A percentile compares a stretch with the other conserved stretches of the same genome.
Conservation (phyloP, 1,140 invertebrate species). For the Magallana gigas region DNA sequence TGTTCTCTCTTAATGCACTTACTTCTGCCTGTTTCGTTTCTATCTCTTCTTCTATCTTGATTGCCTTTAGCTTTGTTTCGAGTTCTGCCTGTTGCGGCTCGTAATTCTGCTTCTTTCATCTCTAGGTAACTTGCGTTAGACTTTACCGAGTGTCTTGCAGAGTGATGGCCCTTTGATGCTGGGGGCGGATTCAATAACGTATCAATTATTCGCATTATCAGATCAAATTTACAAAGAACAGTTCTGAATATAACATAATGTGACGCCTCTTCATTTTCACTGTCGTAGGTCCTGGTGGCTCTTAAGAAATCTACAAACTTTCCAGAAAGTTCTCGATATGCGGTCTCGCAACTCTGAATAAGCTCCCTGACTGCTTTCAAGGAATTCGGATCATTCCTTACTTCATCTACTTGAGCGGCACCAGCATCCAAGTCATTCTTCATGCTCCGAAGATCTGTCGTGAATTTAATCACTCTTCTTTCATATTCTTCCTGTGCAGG, state of each 20-base stretch:
- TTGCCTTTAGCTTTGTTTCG: neutral
- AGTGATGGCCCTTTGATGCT: neutral
- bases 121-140: conserved; percentile 2
- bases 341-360: neutral
- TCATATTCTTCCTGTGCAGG: conserved; percentile 15
- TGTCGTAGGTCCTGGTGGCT: neutral
- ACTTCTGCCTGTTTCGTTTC: conserved; percentile 16
- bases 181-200: neutral
- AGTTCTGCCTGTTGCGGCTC: conserved; percentile 6
- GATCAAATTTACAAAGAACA: neutral
- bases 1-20: neutral
- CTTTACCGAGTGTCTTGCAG: too few species aligned
- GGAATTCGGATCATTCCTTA: neutral
- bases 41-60: neutral
- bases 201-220: neutral
- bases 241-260: neutral
- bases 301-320: conserved; percentile 2
- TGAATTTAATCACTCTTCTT: neutral
- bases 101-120: neutral
- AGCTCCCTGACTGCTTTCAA: neutral
- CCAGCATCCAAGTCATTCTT: neutral
- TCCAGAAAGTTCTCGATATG: neutral
- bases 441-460: neutral
- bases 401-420: neutral
- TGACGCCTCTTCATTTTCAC: neutral